A percentile compares a stretch with the other conserved stretches of the same genome.
Evolutionary conservation across 2,797 vertebrate genomes (phyloP).

Genomic region (Sebastes nivosus): DNA sequence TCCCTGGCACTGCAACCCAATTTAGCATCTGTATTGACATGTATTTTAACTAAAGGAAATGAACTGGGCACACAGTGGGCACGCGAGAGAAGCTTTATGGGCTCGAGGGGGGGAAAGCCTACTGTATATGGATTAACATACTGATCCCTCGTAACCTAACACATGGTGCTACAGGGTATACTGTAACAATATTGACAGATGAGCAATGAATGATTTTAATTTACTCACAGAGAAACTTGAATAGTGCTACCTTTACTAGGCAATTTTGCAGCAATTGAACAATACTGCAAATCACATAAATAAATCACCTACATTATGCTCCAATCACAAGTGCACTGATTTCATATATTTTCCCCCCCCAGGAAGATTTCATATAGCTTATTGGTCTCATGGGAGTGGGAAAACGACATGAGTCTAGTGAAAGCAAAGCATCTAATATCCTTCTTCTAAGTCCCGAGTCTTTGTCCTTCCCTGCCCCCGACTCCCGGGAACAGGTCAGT

Average conservation of each 20-base stretch:
- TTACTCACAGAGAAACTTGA: neutral
- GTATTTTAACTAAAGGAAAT: conserved; percentile 67
- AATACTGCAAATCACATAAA: conserved; percentile 5
- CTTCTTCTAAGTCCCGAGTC: conserved; percentile 1
- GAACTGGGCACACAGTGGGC: conserved; percentile 39
- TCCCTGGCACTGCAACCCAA: conserved; percentile 58
- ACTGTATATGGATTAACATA: conserved; percentile 61
- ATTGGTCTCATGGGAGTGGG: neutral
- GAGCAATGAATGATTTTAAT: neutral
- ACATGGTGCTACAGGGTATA: conserved; percentile 22
- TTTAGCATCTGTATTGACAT: conserved; percentile 63
- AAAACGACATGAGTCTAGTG: neutral
- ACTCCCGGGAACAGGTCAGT: conserved; percentile 20
- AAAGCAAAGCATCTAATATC: conserved; percentile 32
- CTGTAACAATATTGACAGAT: conserved; percentile 16
- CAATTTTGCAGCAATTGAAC: neutral
- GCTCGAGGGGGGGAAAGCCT: conserved; percentile 62
- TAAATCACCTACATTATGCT: neutral
- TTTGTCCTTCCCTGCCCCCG: conserved; percentile 33
- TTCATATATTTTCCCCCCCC: neutral
- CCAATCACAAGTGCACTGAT: neutral
- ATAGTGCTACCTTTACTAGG: neutral
- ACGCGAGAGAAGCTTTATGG: conserved; percentile 12
- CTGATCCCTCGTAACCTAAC: conserved; percentile 31
- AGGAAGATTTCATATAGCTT: conserved; percentile 8